These are phyloP conservation scores for Pholis gunnellus DNA, from an alignment of 2,113 vertebrate genomes.

Conservation along the genomic window DNA sequence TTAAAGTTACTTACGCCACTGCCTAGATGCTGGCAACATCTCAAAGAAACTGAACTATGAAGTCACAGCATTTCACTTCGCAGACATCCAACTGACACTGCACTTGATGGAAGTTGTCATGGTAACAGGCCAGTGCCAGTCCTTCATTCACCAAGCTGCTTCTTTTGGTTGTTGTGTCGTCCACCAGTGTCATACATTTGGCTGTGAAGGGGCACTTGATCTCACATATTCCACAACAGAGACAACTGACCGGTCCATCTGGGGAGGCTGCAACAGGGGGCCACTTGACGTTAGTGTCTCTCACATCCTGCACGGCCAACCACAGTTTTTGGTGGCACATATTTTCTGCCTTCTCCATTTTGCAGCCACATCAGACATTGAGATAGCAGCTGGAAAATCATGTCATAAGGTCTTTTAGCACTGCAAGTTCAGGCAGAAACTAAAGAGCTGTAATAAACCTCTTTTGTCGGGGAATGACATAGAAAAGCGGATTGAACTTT, in stretches of 20 bases:
- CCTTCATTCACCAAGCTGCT: constrained; percentile 44
- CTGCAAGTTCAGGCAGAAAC: constrained; percentile 12
- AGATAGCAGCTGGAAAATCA: neutral
- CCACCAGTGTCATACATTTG: constrained; percentile 33
- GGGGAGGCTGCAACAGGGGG: constrained; percentile 1
- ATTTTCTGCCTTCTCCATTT: constrained; percentile 32
- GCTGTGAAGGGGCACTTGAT: constrained; percentile 40
- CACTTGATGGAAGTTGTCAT: constrained; percentile 57
- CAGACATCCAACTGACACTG: constrained; percentile 38
- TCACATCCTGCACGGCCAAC: constrained; percentile 14
- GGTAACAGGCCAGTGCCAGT: constrained; percentile 43
- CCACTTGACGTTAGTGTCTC: constrained; percentile 21
- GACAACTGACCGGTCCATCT: constrained; percentile 40
- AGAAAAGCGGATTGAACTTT: constrained; percentile 44
- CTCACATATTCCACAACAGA: constrained; percentile 27
- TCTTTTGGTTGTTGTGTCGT: constrained; percentile 29
- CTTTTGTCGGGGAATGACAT: constrained; percentile 5
- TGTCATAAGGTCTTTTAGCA: neutral
- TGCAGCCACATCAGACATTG: constrained; percentile 1
- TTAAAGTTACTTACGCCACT: neutral
- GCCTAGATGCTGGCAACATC: constrained; percentile 12
- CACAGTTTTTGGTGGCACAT: constrained; percentile 19
- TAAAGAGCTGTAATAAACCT: constrained; percentile 29
- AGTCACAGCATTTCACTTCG: constrained; percentile 41
- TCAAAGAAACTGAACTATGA: constrained; percentile 21